phyloP scores from a whole-genome alignment of 2,888 invertebrate genomes.

The Biston betularia region DNA sequence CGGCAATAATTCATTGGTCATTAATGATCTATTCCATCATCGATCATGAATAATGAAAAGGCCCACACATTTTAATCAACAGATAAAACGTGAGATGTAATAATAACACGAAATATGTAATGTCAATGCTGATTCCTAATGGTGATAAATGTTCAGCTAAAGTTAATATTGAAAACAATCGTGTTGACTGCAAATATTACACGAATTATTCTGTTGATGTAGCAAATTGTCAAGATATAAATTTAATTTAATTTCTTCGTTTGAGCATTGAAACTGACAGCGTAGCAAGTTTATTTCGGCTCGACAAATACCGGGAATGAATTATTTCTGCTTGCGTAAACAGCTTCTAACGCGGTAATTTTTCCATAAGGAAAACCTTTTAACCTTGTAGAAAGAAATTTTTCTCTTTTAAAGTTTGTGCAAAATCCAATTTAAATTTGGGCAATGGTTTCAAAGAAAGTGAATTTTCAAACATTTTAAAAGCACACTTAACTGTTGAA shows the following conservation, averaged over 20 bases:
- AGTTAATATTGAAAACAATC: slow-evolving; percentile 18
- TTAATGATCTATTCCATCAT: slow-evolving; percentile 42
- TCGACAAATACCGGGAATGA: slow-evolving; percentile 28
- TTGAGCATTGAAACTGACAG: slow-evolving; percentile 29
- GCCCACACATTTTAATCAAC: slow-evolving; percentile 40
- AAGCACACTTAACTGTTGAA: not conserved
- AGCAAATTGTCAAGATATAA: slow-evolving; percentile 8
- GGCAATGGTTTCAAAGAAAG: slow-evolving; percentile 4
- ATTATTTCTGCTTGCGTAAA: slow-evolving; percentile 38
- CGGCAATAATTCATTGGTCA: too few species aligned
- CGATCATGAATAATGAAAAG: slow-evolving; percentile 46
- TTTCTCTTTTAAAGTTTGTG: slow-evolving; percentile 15
- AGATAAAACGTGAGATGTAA: slow-evolving; percentile 13
- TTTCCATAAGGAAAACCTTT: slow-evolving; percentile 36
- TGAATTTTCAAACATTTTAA: slow-evolving; percentile 1
- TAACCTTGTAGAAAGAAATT: slow-evolving; percentile 22
- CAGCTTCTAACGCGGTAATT: slow-evolving; percentile 36
- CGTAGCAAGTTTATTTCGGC: slow-evolving; percentile 31
- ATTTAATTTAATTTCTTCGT: slow-evolving; percentile 26
- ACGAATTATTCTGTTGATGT: slow-evolving; percentile 13
- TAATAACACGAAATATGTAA: too few species aligned
- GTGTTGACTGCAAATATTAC: slow-evolving; percentile 19
- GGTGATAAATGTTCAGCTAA: slow-evolving; percentile 2
- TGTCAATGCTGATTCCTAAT: slow-evolving; percentile 15
- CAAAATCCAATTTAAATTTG: slow-evolving; percentile 20